Evolutionary conservation across 1,140 invertebrate genomes (phyloP).

Genomic region (Drosophila jambulina): DNA sequence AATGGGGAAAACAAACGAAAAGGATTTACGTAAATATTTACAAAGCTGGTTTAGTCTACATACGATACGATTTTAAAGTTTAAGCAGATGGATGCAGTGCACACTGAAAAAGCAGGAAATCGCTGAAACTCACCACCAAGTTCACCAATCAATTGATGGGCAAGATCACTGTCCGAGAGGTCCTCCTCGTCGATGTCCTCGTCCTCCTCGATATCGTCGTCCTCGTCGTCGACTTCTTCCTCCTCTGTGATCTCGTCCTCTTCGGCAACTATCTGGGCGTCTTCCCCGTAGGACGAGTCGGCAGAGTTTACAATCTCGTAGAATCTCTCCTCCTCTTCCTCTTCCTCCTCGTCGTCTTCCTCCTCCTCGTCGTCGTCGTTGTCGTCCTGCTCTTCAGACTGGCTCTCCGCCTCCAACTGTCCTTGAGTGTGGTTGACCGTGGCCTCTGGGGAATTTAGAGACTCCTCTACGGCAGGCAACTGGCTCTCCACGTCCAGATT

Average conservation of each 20-base stretch:
- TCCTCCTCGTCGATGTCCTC: slow-evolving; percentile 74
- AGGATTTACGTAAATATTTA: slow-evolving; percentile 15
- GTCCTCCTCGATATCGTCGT: slow-evolving; percentile 72
- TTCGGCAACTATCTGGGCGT: slow-evolving; percentile 76
- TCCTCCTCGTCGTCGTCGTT: slow-evolving; percentile 62
- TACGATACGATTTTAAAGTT: slow-evolving; percentile 4
- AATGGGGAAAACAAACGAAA: not conserved
- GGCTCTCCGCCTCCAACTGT: slow-evolving; percentile 31
- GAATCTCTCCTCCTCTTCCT: slow-evolving; percentile 69
- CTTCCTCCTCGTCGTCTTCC: slow-evolving; percentile 64
- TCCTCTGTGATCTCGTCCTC: slow-evolving; percentile 79
- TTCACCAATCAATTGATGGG: slow-evolving; percentile 75
- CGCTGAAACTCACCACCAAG: slow-evolving; percentile 70
- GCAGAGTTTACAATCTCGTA: slow-evolving; percentile 74
- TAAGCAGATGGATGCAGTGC: slow-evolving; percentile 13
- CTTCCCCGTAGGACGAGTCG: slow-evolving; percentile 75
- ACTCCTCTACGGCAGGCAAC: slow-evolving; percentile 15
- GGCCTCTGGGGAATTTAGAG: slow-evolving; percentile 11
- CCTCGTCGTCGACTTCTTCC: slow-evolving; percentile 73
- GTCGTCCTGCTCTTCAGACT: slow-evolving; percentile 51
- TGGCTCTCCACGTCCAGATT: slow-evolving; percentile 41
- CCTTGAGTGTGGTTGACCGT: slow-evolving; percentile 4
- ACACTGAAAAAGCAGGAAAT: not conserved
- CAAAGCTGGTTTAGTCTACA: slow-evolving; percentile 30
- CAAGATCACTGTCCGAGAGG: slow-evolving; percentile 76